phyloP scores from a whole-genome alignment of 2,797 vertebrate species.

The Cyclura pinguis region DNA sequence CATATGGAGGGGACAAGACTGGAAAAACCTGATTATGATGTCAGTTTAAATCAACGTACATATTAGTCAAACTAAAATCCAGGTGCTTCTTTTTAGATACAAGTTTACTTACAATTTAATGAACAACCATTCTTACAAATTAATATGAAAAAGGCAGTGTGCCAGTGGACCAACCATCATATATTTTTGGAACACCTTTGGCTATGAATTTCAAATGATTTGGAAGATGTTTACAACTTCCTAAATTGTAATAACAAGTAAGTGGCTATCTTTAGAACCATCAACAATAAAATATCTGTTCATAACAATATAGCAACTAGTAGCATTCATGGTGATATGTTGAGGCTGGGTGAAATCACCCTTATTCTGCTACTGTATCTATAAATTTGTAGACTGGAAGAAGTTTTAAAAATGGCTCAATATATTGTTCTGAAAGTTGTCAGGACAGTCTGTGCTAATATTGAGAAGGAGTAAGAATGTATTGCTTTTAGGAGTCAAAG shows the following conservation, averaged over 20 bases:
- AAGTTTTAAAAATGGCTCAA: too few species aligned
- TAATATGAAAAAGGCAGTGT: neutral
- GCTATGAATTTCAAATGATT: neutral
- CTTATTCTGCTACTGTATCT: too few species aligned
- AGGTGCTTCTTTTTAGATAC: neutral
- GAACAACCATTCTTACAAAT: neutral
- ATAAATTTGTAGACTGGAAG: too few species aligned
- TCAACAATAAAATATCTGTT: neutral
- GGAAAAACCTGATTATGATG: neutral
- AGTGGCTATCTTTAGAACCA: neutral
- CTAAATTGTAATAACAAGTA: neutral
- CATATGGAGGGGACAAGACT: neutral
- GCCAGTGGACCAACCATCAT: too few species aligned
- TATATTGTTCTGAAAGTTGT: too few species aligned
- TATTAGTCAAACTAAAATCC: neutral
- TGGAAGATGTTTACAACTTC: neutral
- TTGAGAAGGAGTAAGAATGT: too few species aligned
- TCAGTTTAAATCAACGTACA: neutral
- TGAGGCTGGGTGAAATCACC: neutral
- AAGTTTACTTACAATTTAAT: neutral
- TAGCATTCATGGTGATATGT: neutral
- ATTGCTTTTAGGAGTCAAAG: too few species aligned
- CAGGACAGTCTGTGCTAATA: too few species aligned
- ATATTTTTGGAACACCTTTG: neutral
- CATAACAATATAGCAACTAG: neutral